Evolutionary conservation across 2,888 invertebrate genomes (phyloP).

Genomic region (Trachelus iudaicus): DNA sequence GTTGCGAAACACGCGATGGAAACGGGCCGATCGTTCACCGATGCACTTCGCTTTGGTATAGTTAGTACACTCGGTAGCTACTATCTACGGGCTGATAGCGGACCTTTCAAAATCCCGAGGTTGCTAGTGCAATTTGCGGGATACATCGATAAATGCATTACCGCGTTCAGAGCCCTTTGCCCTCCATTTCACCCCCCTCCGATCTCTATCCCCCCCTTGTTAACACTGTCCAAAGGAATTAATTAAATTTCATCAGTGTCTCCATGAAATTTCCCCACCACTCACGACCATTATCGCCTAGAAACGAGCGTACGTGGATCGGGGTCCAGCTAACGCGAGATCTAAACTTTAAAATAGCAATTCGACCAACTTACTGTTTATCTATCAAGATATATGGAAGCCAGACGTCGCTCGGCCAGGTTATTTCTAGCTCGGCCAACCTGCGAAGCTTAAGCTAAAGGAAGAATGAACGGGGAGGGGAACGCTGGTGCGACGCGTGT

Average conservation of each 20-base stretch:
- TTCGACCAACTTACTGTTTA: too few species aligned
- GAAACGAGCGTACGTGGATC: not conserved
- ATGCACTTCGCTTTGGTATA: not conserved
- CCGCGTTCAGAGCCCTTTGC: not conserved
- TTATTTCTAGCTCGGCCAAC: not conserved
- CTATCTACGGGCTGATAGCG: not conserved
- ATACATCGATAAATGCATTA: not conserved
- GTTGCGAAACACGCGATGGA: not conserved
- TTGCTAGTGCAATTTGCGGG: not conserved
- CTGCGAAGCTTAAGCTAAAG: not conserved
- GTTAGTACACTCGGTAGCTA: not conserved
- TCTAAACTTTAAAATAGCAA: too few species aligned
- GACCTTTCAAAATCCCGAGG: not conserved
- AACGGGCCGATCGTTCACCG: not conserved
- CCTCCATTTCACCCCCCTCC: not conserved
- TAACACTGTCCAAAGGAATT: constrained; percentile 19
- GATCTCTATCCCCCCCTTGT: not conserved
- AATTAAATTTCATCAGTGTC: not conserved
- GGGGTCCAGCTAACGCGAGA: too few species aligned
- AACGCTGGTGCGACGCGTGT: constrained; percentile 19
- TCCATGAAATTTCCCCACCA: constrained; percentile 11
- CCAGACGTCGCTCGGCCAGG: too few species aligned
- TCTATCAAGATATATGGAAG: too few species aligned
- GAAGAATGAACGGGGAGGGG: constrained; percentile 3
- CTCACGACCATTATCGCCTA: constrained; percentile 1